phyloP scores from a whole-genome alignment of 2,888 invertebrate species.

The Tricholauxania praeusta region DNA sequence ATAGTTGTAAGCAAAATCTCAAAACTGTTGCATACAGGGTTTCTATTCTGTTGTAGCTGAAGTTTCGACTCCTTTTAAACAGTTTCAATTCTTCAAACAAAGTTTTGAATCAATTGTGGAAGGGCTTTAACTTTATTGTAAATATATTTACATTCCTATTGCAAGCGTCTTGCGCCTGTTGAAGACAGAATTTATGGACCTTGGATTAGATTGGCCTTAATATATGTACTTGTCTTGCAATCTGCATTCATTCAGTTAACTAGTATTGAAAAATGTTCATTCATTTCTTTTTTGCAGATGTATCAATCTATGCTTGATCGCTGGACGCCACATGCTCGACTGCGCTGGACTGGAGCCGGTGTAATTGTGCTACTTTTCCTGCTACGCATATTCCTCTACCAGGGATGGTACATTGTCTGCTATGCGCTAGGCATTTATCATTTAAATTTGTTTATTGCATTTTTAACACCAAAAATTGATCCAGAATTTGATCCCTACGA shows the following conservation, averaged over 20 bases:
- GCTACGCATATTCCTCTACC: slow-evolving; percentile 83
- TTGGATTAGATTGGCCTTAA: too few relatives aligned
- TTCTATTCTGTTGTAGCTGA: too few relatives aligned
- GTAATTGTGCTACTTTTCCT: slow-evolving; percentile 80
- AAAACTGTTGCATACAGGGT: too few relatives aligned
- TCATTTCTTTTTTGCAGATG: slow-evolving; percentile 53
- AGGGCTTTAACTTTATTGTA: too few relatives aligned
- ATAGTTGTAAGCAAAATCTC: too few relatives aligned
- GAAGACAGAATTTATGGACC: too few relatives aligned
- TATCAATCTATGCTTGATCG: slow-evolving; percentile 88
- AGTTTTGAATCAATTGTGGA: too few relatives aligned
- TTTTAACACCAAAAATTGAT: slow-evolving; percentile 99
- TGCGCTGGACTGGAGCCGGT: slow-evolving; percentile 84
- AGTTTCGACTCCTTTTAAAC: too few relatives aligned
- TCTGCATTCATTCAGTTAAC: neutral
- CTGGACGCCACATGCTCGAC: slow-evolving; percentile 85
- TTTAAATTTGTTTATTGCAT: slow-evolving; percentile 99
- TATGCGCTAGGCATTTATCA: slow-evolving; percentile 99
- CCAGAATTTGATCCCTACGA: slow-evolving; percentile 88
- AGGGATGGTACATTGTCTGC: slow-evolving; percentile 99
- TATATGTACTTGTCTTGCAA: neutral
- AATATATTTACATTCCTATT: too few relatives aligned
- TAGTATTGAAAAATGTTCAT: slow-evolving; percentile 10
- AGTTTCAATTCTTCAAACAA: too few relatives aligned
- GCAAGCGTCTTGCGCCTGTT: too few relatives aligned